Conservation (phyloP, 2,888 invertebrate species). For the Schizaphis graminum region DNA sequence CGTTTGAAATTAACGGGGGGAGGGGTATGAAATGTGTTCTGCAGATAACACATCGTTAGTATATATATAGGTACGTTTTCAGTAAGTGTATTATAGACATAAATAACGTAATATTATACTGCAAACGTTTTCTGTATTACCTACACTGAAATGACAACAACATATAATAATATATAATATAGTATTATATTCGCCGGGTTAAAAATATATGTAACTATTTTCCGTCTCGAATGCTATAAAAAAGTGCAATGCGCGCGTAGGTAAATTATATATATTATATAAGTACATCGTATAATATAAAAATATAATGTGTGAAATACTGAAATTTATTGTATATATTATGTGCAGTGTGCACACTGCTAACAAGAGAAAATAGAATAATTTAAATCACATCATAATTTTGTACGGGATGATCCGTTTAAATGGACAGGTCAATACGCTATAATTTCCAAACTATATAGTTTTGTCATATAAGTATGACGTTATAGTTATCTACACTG, state of each 20-base stretch:
- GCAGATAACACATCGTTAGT: conserved; percentile 12
- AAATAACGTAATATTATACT: not conserved
- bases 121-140: conserved; percentile 1
- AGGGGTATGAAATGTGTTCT: conserved; percentile 3
- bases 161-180: not conserved
- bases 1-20: not conserved
- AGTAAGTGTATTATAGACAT: not conserved
- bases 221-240: not conserved
- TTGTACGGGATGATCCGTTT: not conserved
- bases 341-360: not conserved
- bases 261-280: not conserved
- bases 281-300: not conserved
- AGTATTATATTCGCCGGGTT: not conserved
- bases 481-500: too few species aligned
- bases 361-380: not conserved
- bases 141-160: conserved; percentile 11
- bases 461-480: not conserved
- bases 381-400: not conserved
- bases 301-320: not conserved
- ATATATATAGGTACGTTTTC: not conserved
- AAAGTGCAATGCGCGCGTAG: not conserved
- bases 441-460: not conserved
- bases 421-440: not conserved
- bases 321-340: not conserved
- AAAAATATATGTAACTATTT: not conserved